A percentile compares a stretch with the other conserved stretches of the same genome.
Conservation (phyloP, 2,797 vertebrate genomes). For the Sylvia borin region DNA sequence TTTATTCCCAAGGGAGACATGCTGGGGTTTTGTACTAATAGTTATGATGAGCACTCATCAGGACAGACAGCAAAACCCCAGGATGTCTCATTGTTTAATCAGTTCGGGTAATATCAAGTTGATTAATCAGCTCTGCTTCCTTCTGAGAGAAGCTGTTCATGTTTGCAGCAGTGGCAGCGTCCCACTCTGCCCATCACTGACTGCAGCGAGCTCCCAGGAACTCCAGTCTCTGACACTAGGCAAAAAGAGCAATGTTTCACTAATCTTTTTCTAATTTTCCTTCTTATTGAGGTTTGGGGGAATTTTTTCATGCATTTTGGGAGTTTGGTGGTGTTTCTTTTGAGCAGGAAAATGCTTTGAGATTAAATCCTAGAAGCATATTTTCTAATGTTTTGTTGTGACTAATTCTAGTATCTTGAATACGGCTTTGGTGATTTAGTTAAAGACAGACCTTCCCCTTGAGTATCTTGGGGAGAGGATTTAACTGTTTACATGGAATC, state of each 20-base stretch:
- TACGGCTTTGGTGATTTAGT: background rate
- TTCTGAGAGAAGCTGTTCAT: conserved; percentile 56
- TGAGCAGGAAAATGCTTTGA: background rate
- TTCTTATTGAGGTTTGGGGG: background rate
- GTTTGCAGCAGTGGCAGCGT: conserved; percentile 17
- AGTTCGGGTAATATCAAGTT: conserved; percentile 77
- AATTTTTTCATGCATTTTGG: background rate
- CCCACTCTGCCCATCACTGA: conserved; percentile 12
- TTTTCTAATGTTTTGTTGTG: background rate
- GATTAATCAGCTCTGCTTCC: conserved; percentile 77
- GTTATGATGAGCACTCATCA: conserved; percentile 75
- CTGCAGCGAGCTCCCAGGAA: background rate
- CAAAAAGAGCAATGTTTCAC: background rate
- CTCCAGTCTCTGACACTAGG: background rate
- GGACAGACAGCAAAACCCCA: conserved; percentile 80
- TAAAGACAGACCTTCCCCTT: background rate
- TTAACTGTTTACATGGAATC: background rate
- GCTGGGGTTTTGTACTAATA: conserved; percentile 75
- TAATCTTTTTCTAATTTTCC: background rate
- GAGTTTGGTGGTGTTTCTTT: background rate
- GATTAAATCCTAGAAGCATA: background rate
- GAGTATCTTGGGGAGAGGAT: background rate
- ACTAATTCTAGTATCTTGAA: background rate
- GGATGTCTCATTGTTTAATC: conserved; percentile 84
- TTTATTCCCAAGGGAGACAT: conserved; percentile 78